Base-by-base conservation (phyloP, 1,140 invertebrate genomes). In the Atta colombica region DNA sequence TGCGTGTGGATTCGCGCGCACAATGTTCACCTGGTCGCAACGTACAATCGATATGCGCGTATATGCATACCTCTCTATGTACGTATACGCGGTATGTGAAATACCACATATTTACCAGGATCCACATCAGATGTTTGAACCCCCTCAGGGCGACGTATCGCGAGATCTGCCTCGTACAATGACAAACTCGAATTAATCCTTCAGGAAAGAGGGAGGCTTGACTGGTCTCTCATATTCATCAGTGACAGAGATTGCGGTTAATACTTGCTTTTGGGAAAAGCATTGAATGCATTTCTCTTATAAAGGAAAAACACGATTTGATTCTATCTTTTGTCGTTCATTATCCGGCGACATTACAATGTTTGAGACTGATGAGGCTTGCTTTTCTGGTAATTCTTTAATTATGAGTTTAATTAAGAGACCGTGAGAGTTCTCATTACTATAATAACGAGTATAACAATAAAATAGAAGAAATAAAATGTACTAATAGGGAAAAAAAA, bases 51-150 rank as follows among this genome's bases (percentile, higher is more conserved):
- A 74, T 45, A 51, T 7, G 3, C 1, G 21, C 21, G 6, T 55
- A 4, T n/a, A 8, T 14, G 4, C 51, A 18, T 49, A 68, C 2
- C 12, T 8, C n/a, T 58, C 55, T 21, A 16, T 3, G n/a, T 45
- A 63, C 39, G 18, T 71, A 5, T 58, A 55, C 63, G 31, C 18
- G 51, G 35, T n/a, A 81, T 71, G 35, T 18, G 78, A 82, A 82
- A 82, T 82, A 74, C 55, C 68, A 25, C 55, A 21, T 49, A 74
- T 82, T 82, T 82, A 60, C 68, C 80, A 12, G 68, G 12, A 60
- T 5, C 68, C 39, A 74, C 39, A 7, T 74, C 51, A 74, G 80
- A 82, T 39, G 68, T 74, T 82, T 82, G 80, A 31, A 49, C 35
- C 21, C 25, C 25, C 55, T 82, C n/a, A 35, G 78, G 35, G 66